Percentiles rank a stretch among this genome's conserved stretches.
Conservation (phyloP, 2,797 vertebrate species). For the Falco columbarius region DNA sequence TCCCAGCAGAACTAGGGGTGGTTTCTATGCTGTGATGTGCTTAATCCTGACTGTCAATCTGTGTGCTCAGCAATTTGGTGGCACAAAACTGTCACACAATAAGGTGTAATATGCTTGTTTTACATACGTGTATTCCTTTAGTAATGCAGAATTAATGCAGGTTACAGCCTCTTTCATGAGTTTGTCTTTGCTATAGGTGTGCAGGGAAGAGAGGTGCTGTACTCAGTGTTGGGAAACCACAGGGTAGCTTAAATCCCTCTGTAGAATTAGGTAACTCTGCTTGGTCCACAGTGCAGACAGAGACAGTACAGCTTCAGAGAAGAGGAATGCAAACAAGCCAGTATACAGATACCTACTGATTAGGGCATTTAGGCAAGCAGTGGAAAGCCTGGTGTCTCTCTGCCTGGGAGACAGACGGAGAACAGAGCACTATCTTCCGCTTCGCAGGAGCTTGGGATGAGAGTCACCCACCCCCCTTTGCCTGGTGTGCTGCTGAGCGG, state of each 20-base stretch:
- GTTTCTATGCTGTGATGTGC: background rate
- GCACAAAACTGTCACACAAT: background rate
- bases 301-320: background rate
- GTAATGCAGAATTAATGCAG: background rate
- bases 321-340: constrained; percentile 34
- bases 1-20: background rate
- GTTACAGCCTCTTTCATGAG: background rate
- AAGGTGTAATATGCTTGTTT: background rate
- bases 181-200: background rate
- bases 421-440: background rate
- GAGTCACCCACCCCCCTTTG: background rate
- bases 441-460: background rate
- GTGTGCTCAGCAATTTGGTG: background rate
- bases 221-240: background rate
- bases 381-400: background rate
- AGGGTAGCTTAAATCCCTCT: background rate
- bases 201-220: background rate
- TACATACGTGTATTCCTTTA: background rate
- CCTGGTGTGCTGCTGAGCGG: background rate
- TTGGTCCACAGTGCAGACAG: background rate
- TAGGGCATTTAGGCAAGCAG: background rate
- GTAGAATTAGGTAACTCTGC: background rate
- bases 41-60: background rate
- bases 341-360: background rate
- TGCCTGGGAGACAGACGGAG: background rate